phyloP scores from a whole-genome alignment of 2,797 vertebrate species.

The Enteromius argenteus region DNA sequence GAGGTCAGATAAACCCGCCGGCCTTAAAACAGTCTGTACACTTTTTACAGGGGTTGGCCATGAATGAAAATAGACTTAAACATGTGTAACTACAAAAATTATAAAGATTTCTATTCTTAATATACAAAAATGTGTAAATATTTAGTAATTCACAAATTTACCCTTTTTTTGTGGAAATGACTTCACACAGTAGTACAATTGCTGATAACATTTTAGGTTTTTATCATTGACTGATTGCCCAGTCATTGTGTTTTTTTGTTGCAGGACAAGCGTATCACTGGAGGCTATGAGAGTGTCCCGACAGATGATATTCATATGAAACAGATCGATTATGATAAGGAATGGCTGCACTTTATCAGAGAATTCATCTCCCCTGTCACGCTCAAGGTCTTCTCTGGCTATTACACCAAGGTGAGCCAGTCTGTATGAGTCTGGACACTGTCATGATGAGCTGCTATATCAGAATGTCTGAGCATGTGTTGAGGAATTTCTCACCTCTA shows the following conservation, averaged over 20 bases:
- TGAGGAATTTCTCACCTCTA: neutral
- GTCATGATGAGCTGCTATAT: conserved; percentile 20
- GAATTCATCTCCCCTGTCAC: conserved; percentile 97
- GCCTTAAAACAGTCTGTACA: conserved; percentile 21
- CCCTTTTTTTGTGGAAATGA: neutral
- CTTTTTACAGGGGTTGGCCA: conserved; percentile 10
- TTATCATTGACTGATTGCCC: conserved; percentile 1
- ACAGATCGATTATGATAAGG: conserved; percentile 90
- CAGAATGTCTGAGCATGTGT: neutral
- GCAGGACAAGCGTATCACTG: conserved; percentile 93
- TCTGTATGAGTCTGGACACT: neutral
- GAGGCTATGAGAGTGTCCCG: conserved; percentile 97
- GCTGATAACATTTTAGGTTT: neutral
- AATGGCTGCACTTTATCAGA: conserved; percentile 97
- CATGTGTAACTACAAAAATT: neutral
- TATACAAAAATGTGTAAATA: neutral
- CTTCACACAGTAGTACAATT: neutral
- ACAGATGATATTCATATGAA: conserved; percentile 99
- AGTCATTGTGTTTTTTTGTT: conserved; percentile 53
- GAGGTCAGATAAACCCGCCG: conserved; percentile 80
- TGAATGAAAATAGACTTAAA: neutral
- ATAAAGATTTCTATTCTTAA: neutral
- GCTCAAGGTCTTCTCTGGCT: conserved; percentile 95
- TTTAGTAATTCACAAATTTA: neutral
- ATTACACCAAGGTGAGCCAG: conserved; percentile 90